Evolutionary conservation across 2,888 invertebrate genomes (phyloP).

Genomic region (Cheilosia pagana): DNA sequence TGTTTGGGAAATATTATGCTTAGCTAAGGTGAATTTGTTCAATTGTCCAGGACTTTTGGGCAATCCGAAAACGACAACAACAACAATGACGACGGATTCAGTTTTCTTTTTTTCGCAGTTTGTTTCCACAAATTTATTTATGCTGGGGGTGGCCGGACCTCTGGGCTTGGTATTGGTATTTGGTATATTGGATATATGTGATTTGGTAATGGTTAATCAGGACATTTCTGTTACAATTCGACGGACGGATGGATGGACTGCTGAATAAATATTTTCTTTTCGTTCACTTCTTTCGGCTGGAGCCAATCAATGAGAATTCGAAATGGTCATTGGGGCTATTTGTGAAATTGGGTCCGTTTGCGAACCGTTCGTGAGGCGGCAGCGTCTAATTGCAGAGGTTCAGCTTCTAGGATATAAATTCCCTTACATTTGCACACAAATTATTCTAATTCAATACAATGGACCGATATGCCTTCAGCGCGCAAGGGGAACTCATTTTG

Average conservation of each 20-base stretch:
- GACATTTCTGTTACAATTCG: constrained; percentile 59
- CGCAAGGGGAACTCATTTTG: constrained; percentile 22
- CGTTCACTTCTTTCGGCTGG: background rate
- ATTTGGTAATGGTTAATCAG: constrained; percentile 69
- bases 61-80: constrained; percentile 54
- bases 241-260: constrained; percentile 47
- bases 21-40: constrained; percentile 73
- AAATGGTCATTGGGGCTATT: constrained; percentile 70
- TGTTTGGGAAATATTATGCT: constrained; percentile 65
- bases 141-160: background rate
- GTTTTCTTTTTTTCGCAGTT: constrained; percentile 20
- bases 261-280: constrained; percentile 65
- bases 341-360: constrained; percentile 69
- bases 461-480: constrained; percentile 36
- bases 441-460: constrained; percentile 71
- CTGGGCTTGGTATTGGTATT: background rate
- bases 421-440: constrained; percentile 67
- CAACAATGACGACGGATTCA: constrained; percentile 42
- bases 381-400: constrained; percentile 66
- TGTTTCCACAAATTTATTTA: constrained; percentile 53
- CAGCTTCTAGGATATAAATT: background rate
- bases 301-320: constrained; percentile 62
- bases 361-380: constrained; percentile 60
- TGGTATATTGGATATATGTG: constrained; percentile 58
- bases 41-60: constrained; percentile 66